Evolutionary conservation across 2,113 vertebrate genomes (phyloP).

Genomic region (Pagrus major): DNA sequence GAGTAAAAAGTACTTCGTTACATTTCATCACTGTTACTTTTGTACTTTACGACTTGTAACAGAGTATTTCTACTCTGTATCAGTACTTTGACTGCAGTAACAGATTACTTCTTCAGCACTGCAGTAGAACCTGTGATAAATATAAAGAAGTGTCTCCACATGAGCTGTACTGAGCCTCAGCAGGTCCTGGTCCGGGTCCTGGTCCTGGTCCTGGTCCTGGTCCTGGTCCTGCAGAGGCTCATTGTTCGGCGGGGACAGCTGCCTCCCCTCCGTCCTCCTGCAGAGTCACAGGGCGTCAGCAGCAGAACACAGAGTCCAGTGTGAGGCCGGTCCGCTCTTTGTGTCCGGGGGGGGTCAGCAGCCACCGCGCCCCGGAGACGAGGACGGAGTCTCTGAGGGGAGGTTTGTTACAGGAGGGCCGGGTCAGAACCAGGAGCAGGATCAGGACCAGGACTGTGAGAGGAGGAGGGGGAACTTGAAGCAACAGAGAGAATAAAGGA

Average conservation of each 20-base stretch:
- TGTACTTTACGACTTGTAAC: no score
- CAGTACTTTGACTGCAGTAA: no score
- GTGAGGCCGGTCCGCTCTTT: slow-evolving; percentile 22
- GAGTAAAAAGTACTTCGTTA: no score
- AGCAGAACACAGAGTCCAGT: neutral
- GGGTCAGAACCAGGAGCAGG: neutral
- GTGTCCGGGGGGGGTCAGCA: slow-evolving; percentile 9
- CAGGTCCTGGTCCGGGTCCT: no score
- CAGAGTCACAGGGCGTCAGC: neutral
- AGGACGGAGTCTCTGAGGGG: neutral
- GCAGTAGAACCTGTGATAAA: no score
- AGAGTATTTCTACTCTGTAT: no score
- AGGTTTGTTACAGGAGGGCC: neutral
- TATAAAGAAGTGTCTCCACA: no score
- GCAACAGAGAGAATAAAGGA: slow-evolving; percentile 9
- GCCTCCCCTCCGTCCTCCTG: neutral
- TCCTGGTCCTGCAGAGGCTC: neutral
- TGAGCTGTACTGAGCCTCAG: no score
- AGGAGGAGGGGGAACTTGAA: slow-evolving; percentile 1
- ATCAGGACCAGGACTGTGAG: neutral
- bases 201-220: no score
- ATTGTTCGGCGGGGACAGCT: neutral
- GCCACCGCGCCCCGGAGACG: slow-evolving; percentile 16
- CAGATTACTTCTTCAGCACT: no score
- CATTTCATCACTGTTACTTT: no score